Base-by-base conservation (phyloP, 2,888 invertebrate genomes). In the Ormyrus rosae region DNA sequence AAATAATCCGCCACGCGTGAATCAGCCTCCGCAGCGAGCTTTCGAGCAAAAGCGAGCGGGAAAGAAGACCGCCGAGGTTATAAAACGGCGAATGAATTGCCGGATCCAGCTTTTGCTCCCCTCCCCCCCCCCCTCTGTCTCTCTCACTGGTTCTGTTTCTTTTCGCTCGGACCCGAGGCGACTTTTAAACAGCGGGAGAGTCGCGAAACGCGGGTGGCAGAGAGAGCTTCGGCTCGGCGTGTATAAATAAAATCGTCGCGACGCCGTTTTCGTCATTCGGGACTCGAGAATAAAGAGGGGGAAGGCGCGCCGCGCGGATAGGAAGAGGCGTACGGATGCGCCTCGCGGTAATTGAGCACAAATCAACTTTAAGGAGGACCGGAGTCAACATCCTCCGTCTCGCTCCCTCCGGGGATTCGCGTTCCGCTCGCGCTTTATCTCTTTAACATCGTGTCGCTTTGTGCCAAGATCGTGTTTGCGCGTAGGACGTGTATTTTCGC, bases 291-390 rank as follows among this genome's bases (percentile, higher is more conserved):
- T 85, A 87, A 72, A 86, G 85, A 84, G 84, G 60, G 78, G 78
- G 81, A 82, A 48, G 64, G 68, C 50, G 68, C 50, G 65, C 50
- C 9, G 46, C 60, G 13, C 8, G 45, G 45, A 53, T 65, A 85
- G 82, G 83, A 83, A 82, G 80, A 79, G 67, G 82, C 72, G 83
- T 82, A 78, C 76, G 83, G 81, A 84, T 81, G 84, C 84, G 86
- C 85, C 85, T 86, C 86, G 81, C 87, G 87, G 89, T 90, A 90
- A 90, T 90, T 90, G 90, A 89, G 87, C 90, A 90, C 90, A 90
- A 90, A 90, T 90, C 90, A 90, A 88, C 88, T 89, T 89, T 90
- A 89, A 90, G 90, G 87, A 88, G 89, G 86, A 83, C 86, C 86
- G 83, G 75, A 81, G 78, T 75, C 78, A 78, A 79, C 81, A 79